These are phyloP conservation scores for Chionis minor DNA, from an alignment of 2,113 vertebrate genomes.

Conservation along the genomic window DNA sequence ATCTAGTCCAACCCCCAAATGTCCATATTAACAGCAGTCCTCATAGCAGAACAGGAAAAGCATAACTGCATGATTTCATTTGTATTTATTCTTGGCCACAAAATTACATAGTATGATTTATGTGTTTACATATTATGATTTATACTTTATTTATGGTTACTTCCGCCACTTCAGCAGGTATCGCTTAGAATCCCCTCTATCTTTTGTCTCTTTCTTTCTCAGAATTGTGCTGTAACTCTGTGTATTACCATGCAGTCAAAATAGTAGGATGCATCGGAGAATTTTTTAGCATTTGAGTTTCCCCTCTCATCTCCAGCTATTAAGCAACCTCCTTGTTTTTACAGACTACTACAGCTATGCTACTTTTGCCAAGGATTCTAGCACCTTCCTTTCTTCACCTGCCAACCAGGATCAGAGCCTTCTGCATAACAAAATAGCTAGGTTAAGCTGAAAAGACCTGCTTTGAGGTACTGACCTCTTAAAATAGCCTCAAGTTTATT, in stretches of 20 bases:
- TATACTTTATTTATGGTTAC: not conserved
- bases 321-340: not conserved
- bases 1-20: not conserved
- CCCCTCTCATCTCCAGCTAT: not conserved
- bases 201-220: not conserved
- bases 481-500: not conserved
- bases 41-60: not conserved
- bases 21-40: not conserved
- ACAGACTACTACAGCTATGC: not conserved
- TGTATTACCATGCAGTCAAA: not conserved
- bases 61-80: not conserved
- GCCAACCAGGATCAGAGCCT: not conserved
- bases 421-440: not conserved
- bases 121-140: not conserved
- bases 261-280: not conserved
- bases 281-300: not conserved
- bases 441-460: not conserved
- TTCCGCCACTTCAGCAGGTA: not conserved
- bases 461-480: not conserved
- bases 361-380: not conserved
- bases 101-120: not conserved
- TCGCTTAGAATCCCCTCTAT: not conserved
- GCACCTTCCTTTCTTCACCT: not conserved
- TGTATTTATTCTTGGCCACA: not conserved
- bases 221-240: not conserved